Conservation (phyloP, 2,888 invertebrate genomes). For the Ophraella communa region DNA sequence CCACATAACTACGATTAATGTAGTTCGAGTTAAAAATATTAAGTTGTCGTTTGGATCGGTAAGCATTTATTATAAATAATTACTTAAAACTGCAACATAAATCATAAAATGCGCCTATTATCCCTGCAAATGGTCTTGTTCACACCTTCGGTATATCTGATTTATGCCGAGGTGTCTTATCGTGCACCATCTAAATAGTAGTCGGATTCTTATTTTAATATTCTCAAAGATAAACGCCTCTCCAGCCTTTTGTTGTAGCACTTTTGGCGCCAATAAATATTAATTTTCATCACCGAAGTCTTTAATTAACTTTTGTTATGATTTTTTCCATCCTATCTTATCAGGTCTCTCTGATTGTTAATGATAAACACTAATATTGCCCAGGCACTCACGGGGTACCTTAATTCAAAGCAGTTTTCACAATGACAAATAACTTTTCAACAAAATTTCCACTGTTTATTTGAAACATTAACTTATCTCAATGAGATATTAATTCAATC, state of each 20-base stretch:
- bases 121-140: slow-evolving; percentile 36
- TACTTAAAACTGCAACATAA: not conserved
- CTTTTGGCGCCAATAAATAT: slow-evolving; percentile 54
- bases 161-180: slow-evolving; percentile 53
- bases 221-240: slow-evolving; percentile 52
- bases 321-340: slow-evolving; percentile 4
- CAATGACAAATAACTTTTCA: not conserved
- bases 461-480: no score
- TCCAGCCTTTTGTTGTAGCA: slow-evolving; percentile 50
- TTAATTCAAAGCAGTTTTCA: not conserved
- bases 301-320: slow-evolving; percentile 31
- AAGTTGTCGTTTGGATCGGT: not conserved
- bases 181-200: slow-evolving; percentile 57
- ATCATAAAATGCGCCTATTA: not conserved
- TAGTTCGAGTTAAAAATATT: not conserved
- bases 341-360: not conserved
- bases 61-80: not conserved
- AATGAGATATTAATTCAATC: no score
- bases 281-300: slow-evolving; percentile 39
- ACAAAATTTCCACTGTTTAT: no score
- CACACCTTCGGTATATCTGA: slow-evolving; percentile 51
- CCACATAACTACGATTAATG: no score
- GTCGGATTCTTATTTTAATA: slow-evolving; percentile 52
- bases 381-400: not conserved
- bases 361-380: not conserved